Evolutionary conservation across 2,888 invertebrate genomes (phyloP).

Genomic region (Hypomecis atomaria): DNA sequence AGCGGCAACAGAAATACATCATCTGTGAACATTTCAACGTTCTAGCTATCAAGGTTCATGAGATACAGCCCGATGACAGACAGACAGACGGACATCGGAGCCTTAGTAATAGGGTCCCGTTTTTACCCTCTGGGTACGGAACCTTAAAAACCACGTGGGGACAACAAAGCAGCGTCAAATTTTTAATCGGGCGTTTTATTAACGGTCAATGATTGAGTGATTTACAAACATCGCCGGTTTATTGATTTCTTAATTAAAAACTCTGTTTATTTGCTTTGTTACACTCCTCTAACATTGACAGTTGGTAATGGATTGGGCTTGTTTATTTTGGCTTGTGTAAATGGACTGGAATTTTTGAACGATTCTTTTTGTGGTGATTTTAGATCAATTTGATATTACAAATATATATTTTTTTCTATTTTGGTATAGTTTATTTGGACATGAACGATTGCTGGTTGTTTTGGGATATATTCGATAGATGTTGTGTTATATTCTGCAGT

Average conservation of each 20-base stretch:
- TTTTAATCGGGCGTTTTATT: conserved; percentile 33
- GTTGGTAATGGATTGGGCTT: conserved; percentile 33
- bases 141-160: background rate
- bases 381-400: conserved; percentile 1
- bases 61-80: no score
- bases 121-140: no score
- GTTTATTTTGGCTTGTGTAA: conserved; percentile 27
- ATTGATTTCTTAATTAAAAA: conserved; percentile 44
- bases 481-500: no score
- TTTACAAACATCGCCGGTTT: conserved; percentile 36
- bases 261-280: conserved; percentile 33
- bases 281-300: conserved; percentile 28
- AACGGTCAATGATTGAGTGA: conserved; percentile 40
- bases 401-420: background rate
- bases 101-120: no score
- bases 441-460: background rate
- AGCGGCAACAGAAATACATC: no score
- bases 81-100: no score
- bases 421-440: background rate
- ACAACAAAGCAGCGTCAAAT: conserved; percentile 38
- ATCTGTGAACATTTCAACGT: no score
- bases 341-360: conserved; percentile 7
- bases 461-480: background rate
- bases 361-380: conserved; percentile 8
- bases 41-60: no score